Conservation (phyloP, 2,113 vertebrate genomes). For the Cyprinodon brontotheroides region DNA sequence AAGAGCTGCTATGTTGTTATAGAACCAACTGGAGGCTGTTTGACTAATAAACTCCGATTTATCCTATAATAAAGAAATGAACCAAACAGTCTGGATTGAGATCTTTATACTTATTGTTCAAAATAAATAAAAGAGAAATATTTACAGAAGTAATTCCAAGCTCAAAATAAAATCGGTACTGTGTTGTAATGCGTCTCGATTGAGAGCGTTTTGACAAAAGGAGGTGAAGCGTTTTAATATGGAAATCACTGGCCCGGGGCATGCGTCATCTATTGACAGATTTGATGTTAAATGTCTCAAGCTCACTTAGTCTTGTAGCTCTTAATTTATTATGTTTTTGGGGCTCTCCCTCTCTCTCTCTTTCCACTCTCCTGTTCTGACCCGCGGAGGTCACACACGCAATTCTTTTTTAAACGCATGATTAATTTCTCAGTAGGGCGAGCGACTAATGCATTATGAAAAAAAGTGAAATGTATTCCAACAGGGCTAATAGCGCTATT, state of each 20-base stretch:
- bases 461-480: conserved; percentile 74
- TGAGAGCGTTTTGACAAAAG: conserved; percentile 34
- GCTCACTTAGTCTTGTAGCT: conserved; percentile 78
- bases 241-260: conserved; percentile 74
- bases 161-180: conserved; percentile 16
- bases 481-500: conserved; percentile 59
- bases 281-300: conserved; percentile 78
- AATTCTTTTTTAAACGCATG: conserved; percentile 80
- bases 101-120: background rate
- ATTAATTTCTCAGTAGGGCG: conserved; percentile 82
- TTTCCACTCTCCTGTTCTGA: conserved; percentile 49
- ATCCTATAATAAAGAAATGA: background rate
- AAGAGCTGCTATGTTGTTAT: conserved; percentile 19
- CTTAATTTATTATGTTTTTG: conserved; percentile 72
- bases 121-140: background rate
- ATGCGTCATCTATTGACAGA: conserved; percentile 79
- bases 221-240: conserved; percentile 67
- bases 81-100: background rate
- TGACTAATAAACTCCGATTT: conserved; percentile 15
- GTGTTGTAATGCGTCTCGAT: conserved; percentile 28
- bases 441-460: conserved; percentile 65
- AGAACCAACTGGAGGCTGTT: conserved; percentile 11
- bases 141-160: background rate
- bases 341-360: conserved; percentile 30
- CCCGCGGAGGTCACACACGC: conserved; percentile 76